Evolutionary conservation across 92 coral and sea anemone genomes (phyloP), one percentile per base, ranked within the genome.

Genomic region (Phenganax subtilis): DNA sequence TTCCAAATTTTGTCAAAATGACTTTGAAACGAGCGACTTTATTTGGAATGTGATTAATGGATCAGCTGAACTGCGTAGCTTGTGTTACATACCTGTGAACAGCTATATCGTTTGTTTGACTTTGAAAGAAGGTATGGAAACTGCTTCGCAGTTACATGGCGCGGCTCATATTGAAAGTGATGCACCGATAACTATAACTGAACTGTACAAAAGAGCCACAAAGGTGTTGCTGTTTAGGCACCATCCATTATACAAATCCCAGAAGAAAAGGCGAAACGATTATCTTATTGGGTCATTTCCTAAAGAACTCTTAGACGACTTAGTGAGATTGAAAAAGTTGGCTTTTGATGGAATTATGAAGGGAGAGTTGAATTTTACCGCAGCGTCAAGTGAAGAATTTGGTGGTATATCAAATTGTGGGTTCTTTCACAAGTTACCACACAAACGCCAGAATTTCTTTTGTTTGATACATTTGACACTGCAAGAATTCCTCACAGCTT

Each of bases 401-500:
- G 64, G 9, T 47, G 72, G 25, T 14, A 30, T 80, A 10, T 60
- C 47, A 57, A 53, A 71, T n/a, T 28, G 79, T 53, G 62, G 51
- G 8, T 62, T 85, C 0, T 73, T 85, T 9, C 87, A 85, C 57
- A 76, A 66, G 14, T 12, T 85, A 52, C 86, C 86, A 7, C 71
- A 80, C 29, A 6, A 55, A 15, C 53, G 7, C 51, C 20, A 81
- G 75, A 51, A 55, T 12, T 85, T 81, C 25, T 86, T 6, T 77
- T 86, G 89, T 55, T 86, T 86, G 37, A 31, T 69, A 7, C 87
- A 86, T 51, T 51, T 86, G 54, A 86, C 87, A 0, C 64, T 86
- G 12, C 89, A 86, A 57, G 89, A 86, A 53, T 84, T 83, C 54
- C 71, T 83, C 28, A 77, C 83, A 7, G 79, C 89, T 25, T 51